Percentiles rank a stretch among this genome's conserved stretches.
Evolutionary conservation across 1,140 invertebrate species (phyloP).

Genomic region (Artemia franciscana): DNA sequence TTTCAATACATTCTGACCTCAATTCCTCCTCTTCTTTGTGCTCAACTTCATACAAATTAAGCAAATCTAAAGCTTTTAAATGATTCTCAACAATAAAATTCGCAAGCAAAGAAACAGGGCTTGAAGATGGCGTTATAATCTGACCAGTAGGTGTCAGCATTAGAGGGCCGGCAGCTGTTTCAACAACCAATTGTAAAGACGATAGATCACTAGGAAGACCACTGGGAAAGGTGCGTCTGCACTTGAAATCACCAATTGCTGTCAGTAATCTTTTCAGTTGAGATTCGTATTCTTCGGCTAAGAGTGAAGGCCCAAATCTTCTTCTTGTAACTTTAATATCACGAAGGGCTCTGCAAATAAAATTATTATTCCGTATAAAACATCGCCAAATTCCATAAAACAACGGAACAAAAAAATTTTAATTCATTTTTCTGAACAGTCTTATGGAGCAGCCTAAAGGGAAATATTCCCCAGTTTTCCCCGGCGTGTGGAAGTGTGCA

Average conservation of each 20-base stretch:
- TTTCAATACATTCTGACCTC: constrained; percentile 32
- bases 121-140: constrained; percentile 69
- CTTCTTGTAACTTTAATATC: constrained; percentile 58
- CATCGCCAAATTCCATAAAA: no score
- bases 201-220: constrained; percentile 31
- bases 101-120: constrained; percentile 55
- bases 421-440: no score
- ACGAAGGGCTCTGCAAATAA: constrained; percentile 31
- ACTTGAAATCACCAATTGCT: constrained; percentile 51
- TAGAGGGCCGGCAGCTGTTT: constrained; percentile 66
- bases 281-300: constrained; percentile 54
- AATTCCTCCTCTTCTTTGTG: constrained; percentile 49
- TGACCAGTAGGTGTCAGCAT: constrained; percentile 82
- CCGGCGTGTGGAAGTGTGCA: no score
- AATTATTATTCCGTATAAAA: neutral
- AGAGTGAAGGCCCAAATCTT: constrained; percentile 69
- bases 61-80: constrained; percentile 37
- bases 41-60: constrained; percentile 47
- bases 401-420: no score
- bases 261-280: constrained; percentile 57
- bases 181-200: constrained; percentile 63
- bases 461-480: no score
- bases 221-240: constrained; percentile 39
- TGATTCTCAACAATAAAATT: constrained; percentile 58
- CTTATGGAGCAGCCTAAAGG: no score